Evolutionary conservation across 53 echinoderm and acorn worm genomes (phyloP).

Genomic region (Pentamera pediparva): DNA sequence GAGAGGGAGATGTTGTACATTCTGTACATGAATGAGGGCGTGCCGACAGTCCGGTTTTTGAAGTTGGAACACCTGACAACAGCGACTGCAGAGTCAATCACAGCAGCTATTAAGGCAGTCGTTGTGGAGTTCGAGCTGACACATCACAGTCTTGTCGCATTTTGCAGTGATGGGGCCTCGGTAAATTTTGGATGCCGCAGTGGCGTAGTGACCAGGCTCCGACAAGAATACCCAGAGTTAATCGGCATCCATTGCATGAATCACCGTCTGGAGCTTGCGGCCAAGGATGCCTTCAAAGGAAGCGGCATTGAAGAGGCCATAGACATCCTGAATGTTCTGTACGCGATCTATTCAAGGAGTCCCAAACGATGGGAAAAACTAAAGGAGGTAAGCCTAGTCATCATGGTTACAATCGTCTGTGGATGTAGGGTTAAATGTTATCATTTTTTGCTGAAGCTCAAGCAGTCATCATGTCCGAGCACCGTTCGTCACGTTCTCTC

Average conservation of each 20-base stretch:
- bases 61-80: not conserved
- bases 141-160: not conserved
- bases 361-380: not conserved
- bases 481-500: too few species aligned
- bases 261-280: not conserved
- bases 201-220: slow-evolving; percentile 1
- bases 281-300: too few species aligned
- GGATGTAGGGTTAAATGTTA: not conserved
- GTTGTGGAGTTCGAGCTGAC: not conserved
- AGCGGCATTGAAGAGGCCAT: slow-evolving; percentile 1
- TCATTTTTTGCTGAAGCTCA: too few species aligned
- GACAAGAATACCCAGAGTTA: not conserved
- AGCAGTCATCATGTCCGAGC: too few species aligned
- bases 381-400: slow-evolving; percentile 10
- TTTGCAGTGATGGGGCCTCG: slow-evolving; percentile 5
- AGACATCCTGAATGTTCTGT: not conserved
- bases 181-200: slow-evolving; percentile 2
- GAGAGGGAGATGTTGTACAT: slow-evolving; percentile 4
- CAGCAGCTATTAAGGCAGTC: not conserved
- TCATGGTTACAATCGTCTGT: too few species aligned
- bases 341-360: not conserved
- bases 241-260: slow-evolving; percentile 1
- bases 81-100: not conserved
- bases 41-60: not conserved
- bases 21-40: not conserved